phyloP scores from a whole-genome alignment of 2,797 vertebrate genomes.

The Anas capensis region DNA sequence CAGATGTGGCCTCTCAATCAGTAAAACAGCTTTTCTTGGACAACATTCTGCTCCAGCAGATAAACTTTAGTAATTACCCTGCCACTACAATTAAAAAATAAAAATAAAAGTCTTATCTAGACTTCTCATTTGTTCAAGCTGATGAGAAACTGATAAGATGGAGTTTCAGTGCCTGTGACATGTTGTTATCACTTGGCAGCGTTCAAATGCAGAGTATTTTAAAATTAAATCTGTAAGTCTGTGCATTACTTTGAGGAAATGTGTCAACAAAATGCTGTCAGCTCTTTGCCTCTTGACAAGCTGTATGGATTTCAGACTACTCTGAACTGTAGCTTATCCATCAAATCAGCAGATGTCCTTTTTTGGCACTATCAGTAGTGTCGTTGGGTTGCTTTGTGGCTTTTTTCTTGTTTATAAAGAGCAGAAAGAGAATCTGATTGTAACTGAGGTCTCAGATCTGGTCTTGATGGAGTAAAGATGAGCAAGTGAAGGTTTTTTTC shows the following conservation, averaged over 20 bases:
- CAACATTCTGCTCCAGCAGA: conserved; percentile 14
- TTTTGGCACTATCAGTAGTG: not conserved
- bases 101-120: not conserved
- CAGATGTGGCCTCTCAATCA: conserved; percentile 30
- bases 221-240: conserved; percentile 47
- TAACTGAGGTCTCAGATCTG: not conserved
- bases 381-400: not conserved
- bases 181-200: conserved; percentile 28
- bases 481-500: not conserved
- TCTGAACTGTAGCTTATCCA: not conserved
- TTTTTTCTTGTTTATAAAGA: not conserved
- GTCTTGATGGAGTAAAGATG: not conserved
- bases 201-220: conserved; percentile 43
- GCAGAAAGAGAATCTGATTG: not conserved
- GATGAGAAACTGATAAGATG: conserved; percentile 10
- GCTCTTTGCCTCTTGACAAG: conserved; percentile 50
- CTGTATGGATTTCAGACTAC: conserved; percentile 26
- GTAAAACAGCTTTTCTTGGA: conserved; percentile 43
- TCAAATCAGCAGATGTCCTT: conserved; percentile 56
- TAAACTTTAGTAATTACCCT: conserved; percentile 33
- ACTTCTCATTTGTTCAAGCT: not conserved
- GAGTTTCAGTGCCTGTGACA: conserved; percentile 21
- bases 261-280: conserved; percentile 69
- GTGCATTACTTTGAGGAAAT: conserved; percentile 25
- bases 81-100: conserved; percentile 21